phyloP scores from a whole-genome alignment of 2,888 invertebrate genomes.

The Prostheceraeus crozeri region DNA sequence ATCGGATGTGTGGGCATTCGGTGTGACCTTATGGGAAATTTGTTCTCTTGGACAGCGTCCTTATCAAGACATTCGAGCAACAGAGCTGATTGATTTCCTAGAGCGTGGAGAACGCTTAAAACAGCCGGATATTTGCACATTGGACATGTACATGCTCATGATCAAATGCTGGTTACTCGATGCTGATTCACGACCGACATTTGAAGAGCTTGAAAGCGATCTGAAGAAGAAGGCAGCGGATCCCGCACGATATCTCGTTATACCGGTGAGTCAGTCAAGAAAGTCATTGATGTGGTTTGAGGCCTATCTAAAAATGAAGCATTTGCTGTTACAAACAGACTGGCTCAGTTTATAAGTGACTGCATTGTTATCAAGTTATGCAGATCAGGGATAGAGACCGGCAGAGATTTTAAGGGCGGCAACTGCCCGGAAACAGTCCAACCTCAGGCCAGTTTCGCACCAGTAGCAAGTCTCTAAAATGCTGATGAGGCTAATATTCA shows the following conservation, averaged over 20 bases:
- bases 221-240: conserved; percentile 91
- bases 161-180: conserved; percentile 65
- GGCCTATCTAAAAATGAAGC: too few species aligned
- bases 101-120: conserved; percentile 80
- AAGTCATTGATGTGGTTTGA: too few species aligned
- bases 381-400: too few species aligned
- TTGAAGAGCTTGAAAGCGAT: conserved; percentile 56
- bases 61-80: conserved; percentile 76
- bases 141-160: conserved; percentile 85
- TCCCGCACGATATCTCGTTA: conserved; percentile 86
- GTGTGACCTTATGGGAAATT: conserved; percentile 91
- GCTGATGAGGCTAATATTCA: too few species aligned
- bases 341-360: too few species aligned
- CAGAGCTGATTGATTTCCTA: conserved; percentile 77
- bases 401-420: too few species aligned
- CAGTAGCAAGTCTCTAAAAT: too few species aligned
- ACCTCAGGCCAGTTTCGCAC: too few species aligned
- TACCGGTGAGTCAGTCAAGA: conserved; percentile 60
- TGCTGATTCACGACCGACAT: conserved; percentile 7
- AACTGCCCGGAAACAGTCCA: too few species aligned
- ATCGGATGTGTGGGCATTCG: conserved; percentile 97
- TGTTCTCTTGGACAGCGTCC: conserved; percentile 83
- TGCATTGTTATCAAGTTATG: too few species aligned
- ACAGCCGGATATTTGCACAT: conserved; percentile 78
- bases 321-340: too few species aligned